phyloP scores from a whole-genome alignment of 2,888 invertebrate genomes.

The Gibbula magus region DNA sequence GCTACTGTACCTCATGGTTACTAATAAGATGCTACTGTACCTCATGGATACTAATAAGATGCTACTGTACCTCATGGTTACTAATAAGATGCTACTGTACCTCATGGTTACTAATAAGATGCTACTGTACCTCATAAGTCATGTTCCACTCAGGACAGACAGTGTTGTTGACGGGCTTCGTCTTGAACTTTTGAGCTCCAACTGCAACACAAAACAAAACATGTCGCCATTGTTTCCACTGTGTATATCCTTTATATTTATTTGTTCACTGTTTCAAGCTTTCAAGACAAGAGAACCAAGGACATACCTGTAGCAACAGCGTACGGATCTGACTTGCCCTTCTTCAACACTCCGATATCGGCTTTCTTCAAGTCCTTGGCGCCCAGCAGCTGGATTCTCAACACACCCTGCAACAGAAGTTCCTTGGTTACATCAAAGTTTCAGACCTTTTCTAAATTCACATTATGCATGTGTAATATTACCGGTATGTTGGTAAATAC shows the following conservation, averaged over 20 bases:
- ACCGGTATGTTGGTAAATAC: too few species aligned
- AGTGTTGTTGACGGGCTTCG: constrained; percentile 93
- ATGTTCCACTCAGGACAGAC: constrained; percentile 98
- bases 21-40: too few species aligned
- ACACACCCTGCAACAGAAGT: constrained; percentile 84
- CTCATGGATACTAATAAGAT: too few species aligned
- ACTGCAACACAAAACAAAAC: constrained; percentile 80
- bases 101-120: too few species aligned
- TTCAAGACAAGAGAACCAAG: not conserved
- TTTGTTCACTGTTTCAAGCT: not conserved
- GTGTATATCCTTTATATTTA: not conserved
- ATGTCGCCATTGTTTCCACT: not conserved
- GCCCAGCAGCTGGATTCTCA: constrained; percentile 94
- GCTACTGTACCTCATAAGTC: constrained; percentile 91
- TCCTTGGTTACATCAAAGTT: not conserved
- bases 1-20: too few species aligned
- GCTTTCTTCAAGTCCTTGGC: constrained; percentile 97
- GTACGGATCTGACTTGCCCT: constrained; percentile 98
- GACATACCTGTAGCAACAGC: constrained; percentile 80
- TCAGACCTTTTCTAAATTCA: too few species aligned
- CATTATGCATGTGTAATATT: too few species aligned
- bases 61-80: too few species aligned
- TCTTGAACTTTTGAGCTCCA: constrained; percentile 94
- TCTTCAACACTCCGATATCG: constrained; percentile 94
- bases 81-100: too few species aligned